Conservation (phyloP, 2,113 vertebrate genomes). For the Guaruba guarouba region DNA sequence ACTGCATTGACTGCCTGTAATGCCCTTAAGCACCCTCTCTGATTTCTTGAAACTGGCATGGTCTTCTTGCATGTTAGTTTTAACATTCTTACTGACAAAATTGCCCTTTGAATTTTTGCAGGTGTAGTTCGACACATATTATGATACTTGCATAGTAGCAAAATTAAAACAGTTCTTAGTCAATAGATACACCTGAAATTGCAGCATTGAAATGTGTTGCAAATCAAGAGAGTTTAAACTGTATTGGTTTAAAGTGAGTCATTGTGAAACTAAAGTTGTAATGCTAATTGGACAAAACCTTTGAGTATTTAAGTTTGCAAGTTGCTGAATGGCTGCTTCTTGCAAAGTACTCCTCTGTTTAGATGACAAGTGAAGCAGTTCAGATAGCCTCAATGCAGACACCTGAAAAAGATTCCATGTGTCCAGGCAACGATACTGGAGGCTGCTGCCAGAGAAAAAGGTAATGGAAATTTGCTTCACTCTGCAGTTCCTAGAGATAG, state of each 20-base stretch:
- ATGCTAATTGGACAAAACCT: neutral
- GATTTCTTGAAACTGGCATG: neutral
- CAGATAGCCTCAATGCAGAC: slow-evolving; percentile 32
- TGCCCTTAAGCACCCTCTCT: neutral
- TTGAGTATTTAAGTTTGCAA: neutral
- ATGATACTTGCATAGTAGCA: neutral
- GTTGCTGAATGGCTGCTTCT: neutral
- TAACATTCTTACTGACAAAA: neutral
- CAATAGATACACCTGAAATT: neutral
- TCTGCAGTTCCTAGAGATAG: neutral
- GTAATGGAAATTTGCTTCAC: slow-evolving; percentile 7
- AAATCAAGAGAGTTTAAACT: neutral
- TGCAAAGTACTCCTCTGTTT: slow-evolving; percentile 22
- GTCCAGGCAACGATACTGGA: slow-evolving; percentile 28
- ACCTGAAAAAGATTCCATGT: slow-evolving; percentile 42
- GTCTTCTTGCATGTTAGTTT: slow-evolving; percentile 5
- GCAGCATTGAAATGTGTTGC: neutral
- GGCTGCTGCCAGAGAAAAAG: slow-evolving; percentile 12
- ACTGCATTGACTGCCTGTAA: neutral
- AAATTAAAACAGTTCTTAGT: neutral
- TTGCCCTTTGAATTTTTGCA: slow-evolving; percentile 34
- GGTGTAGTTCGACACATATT: neutral
- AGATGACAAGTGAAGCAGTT: slow-evolving; percentile 36
- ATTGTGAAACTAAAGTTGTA: neutral
- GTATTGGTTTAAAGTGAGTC: neutral